Base-by-base conservation (phyloP, 2,888 invertebrate genomes). In the Smittia aterrima region DNA sequence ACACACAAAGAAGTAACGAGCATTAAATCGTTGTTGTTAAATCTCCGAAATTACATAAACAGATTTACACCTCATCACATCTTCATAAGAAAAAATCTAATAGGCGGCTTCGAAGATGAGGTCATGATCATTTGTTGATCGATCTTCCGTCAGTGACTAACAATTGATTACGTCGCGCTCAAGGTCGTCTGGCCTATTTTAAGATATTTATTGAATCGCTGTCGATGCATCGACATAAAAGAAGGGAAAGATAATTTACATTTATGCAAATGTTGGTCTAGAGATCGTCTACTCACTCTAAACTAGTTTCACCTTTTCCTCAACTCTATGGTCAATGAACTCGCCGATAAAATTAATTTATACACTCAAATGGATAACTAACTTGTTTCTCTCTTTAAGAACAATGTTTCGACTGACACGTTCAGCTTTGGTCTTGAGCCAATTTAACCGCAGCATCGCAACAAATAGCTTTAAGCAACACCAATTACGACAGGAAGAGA, bases 371-470 rank as follows among this genome's bases (percentile, higher is more conserved):
- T 32, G 9, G 32, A 32, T 47, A 9, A 38, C 47, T n/a, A 47
- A 47, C 47, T 47, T 11, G 47, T 16, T 47, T 47, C n/a, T 47
- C 11, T 47, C 16, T 3, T 32, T 32, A 13, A 47, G 11, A 47
- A 47, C n/a, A 47, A 47, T 47, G 47, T 47, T 47, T 47, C 47
- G 47, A 2, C 47, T 47, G n/a, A 47, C 47, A 47, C 47, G 47
- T 3, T 47, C 47, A 2, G 13, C 16, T 16, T 3, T 16, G 47
- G 47, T 11, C 47, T 47, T 47, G 47, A 47, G 47, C 47, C 47
- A 13, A 11, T 47, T 47, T 47, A 13, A 3, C 3, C 58, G 58
- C 2, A 22, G 7, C 22, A 58, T 58, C 6, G 22, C 22, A 58
- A 58, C 58, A 3, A 6, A 58, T 3, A 58, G 22, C 58, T 58